Evolutionary conservation across 2,113 vertebrate genomes (phyloP), one percentile per base, ranked within the genome.

Genomic region (Oriolus oriolus): DNA sequence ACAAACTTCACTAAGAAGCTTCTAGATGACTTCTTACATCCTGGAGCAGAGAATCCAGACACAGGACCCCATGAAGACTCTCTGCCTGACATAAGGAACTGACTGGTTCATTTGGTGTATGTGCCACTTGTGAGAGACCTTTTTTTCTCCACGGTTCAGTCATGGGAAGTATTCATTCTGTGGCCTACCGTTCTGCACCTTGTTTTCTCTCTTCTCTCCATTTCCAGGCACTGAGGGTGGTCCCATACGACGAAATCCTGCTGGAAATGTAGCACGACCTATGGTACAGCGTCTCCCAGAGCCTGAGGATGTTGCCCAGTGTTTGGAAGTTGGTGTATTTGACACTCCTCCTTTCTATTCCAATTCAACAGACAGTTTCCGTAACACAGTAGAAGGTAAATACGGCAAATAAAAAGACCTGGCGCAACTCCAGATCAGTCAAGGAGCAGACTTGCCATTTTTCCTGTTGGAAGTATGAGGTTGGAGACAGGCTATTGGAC

Each of bases 281-380:
- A 99, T 99, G 99, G 99, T 99, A 74, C 99, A 99, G 95, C 98
- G 98, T 50, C 99, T 99, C 26, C 99, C 99, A 17, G 98, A 98
- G 30, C 98, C 99, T 1, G 97, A 99, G 94, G 99, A 99, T 73
- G 98, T 99, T 16, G 96, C 98, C 17, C 98, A 98, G 95, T 99
- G 99, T 93, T 97, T 99, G 93, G 98, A 99, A 97, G 98, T 99
- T 11, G 97, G 94, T 59, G 44, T 98, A 47, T 99, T 99, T 79
- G 99, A 99, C 97, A 99, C 99, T 0, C 98, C 99, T 15, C 99
- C 99, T 33, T 99, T 98, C 96, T 99, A 99, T 92, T 99, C 99
- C 95, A 99, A 99, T 78, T 99, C 99, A 68, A 98, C 99, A 10
- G 98, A 99, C 74, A 99, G 99, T 93, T 99, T 99, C 94, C 98